Evolutionary conservation across 2,888 invertebrate species (phyloP).

Genomic region (Chromoteleia sp.): DNA sequence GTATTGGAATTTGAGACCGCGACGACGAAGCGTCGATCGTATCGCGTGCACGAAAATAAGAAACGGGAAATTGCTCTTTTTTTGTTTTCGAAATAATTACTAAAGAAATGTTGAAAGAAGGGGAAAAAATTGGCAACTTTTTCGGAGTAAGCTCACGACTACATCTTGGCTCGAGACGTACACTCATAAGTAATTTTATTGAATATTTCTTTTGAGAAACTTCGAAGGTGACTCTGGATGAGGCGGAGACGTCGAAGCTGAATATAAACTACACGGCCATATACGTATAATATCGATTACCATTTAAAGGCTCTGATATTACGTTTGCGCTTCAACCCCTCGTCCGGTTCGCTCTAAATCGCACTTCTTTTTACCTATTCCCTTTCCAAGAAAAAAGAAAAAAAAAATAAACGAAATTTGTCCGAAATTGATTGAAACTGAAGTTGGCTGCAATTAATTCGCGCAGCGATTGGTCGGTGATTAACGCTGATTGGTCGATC

Average conservation of each 20-base stretch:
- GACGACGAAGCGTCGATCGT: too few relatives aligned
- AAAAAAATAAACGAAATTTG: too few relatives aligned
- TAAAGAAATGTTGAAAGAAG: too few relatives aligned
- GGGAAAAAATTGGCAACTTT: slow-evolving; percentile 13
- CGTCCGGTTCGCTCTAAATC: slow-evolving; percentile 40
- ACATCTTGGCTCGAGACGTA: slow-evolving; percentile 48
- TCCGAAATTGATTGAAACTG: too few relatives aligned
- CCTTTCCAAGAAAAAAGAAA: neutral
- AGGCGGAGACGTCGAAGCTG: slow-evolving; percentile 68
- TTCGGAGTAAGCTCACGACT: slow-evolving; percentile 4
- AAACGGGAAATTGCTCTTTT: too few relatives aligned
- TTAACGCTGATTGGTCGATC: too few relatives aligned
- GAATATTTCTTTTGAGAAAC: slow-evolving; percentile 76
- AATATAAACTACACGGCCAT: slow-evolving; percentile 76
- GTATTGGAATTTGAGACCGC: too few relatives aligned
- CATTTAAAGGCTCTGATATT: slow-evolving; percentile 81
- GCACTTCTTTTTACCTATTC: neutral
- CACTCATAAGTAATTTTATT: slow-evolving; percentile 73
- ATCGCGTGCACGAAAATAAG: too few relatives aligned
- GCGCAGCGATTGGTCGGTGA: too few relatives aligned
- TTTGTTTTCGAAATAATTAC: too few relatives aligned
- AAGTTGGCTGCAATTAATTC: too few relatives aligned
- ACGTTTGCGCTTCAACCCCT: slow-evolving; percentile 76
- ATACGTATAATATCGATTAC: slow-evolving; percentile 82
- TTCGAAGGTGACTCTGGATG: slow-evolving; percentile 65